Evolutionary conservation across 2,797 vertebrate genomes (phyloP), one percentile per base, ranked within the genome.

Genomic region (Zenarchopterus dispar): DNA sequence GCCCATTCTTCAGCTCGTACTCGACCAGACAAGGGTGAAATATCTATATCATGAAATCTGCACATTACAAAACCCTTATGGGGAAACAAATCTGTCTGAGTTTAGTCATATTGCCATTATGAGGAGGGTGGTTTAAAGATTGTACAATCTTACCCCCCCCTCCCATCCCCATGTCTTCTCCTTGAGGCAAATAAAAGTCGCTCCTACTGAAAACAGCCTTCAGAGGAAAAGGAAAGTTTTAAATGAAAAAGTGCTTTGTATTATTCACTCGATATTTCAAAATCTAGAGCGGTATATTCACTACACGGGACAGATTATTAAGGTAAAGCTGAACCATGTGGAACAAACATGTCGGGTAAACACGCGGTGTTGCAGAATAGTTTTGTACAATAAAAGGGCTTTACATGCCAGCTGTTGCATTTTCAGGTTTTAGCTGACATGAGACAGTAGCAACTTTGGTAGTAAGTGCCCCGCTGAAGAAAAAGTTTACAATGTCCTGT

Each of bases 171-270:
- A 56, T 60, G 56, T 65, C 31, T 74, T 75, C 75, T 76, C 70
- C 62, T 80, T 10, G 47, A 76, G 69, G 66, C 69, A 68, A 80
- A 80, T 43, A 17, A 76, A 28, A 62, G 77, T 68, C 47, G 64
- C 60, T 51, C 70, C 43, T 55, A 59, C 67, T 39, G 36, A 70
- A 75, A 70, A 66, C 48, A 2, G 61, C 22, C 62, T 84, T 82
- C 74, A 78, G 66, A 73, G 77, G 78, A 82, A 78, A 80, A 77
- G 39, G 22, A 80, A 73, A 73, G 67, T 46, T 84, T 79, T 77
- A 51, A 41, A 70, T 82, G 74, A 78, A 85, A 90, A 90, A 91
- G 89, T 90, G 88, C 89, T 86, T 87, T 51, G 80, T 79, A 82
- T 79, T 78, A 78, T 88, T 84, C 77, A 81, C 81, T 80, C 71